phyloP scores from a whole-genome alignment of 2,113 vertebrate species.

The Gasterosteus nipponicus region DNA sequence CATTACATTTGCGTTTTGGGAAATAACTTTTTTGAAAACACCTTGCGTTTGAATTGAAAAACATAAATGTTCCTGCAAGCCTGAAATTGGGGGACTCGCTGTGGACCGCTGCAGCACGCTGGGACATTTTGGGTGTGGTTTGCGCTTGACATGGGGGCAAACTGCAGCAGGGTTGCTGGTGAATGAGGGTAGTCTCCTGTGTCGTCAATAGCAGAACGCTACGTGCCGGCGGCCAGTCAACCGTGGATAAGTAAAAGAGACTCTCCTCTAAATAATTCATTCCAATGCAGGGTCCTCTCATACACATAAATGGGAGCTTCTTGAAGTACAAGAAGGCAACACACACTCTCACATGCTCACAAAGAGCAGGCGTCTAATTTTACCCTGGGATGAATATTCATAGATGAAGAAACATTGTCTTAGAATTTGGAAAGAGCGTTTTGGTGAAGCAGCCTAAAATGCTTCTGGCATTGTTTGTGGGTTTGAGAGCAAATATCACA shows the following conservation, averaged over 20 bases:
- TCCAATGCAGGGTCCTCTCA: conserved; percentile 45
- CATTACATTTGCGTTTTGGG: not conserved
- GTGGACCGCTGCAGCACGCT: conserved; percentile 25
- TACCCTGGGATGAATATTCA: conserved; percentile 74
- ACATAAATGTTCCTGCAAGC: not conserved
- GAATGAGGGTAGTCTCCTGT: conserved; percentile 66
- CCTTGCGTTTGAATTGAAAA: not conserved
- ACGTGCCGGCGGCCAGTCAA: conserved; percentile 63
- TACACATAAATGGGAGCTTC: conserved; percentile 45
- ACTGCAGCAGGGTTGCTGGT: conserved; percentile 32
- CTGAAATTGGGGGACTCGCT: not conserved
- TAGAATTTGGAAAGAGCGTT: conserved; percentile 43
- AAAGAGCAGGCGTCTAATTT: conserved; percentile 66
- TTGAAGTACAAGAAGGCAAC: conserved; percentile 39
- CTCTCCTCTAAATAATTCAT: conserved; percentile 79
- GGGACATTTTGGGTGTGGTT: conserved; percentile 22
- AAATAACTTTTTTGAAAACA: not conserved
- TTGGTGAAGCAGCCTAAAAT: conserved; percentile 32
- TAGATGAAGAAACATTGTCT: conserved; percentile 59
- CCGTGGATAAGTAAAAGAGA: conserved; percentile 78
- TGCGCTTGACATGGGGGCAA: conserved; percentile 45
- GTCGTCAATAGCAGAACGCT: conserved; percentile 61
- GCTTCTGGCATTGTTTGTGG: conserved; percentile 13
- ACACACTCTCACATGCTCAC: conserved; percentile 17
- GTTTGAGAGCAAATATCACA: conserved; percentile 13